A percentile compares a stretch with the other conserved stretches of the same genome.
These are phyloP conservation scores for Zeugodacus cucurbitae DNA, from an alignment of 1,140 invertebrate genomes.

Conservation along the genomic window DNA sequence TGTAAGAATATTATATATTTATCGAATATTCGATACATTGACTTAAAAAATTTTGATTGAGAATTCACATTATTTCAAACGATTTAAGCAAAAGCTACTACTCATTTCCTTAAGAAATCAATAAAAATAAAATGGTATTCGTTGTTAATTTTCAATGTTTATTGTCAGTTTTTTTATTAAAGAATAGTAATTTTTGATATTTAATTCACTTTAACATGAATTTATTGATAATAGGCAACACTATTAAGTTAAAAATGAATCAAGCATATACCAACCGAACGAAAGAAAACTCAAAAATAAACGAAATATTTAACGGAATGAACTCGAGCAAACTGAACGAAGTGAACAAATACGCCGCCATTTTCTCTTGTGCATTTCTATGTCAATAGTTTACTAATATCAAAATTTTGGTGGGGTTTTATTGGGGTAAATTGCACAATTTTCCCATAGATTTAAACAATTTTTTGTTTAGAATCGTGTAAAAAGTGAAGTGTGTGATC, in stretches of 20 bases:
- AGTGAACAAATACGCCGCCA: constrained; percentile 46
- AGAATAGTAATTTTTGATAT: too few species aligned
- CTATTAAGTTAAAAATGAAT: neutral
- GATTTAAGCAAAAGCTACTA: too few species aligned
- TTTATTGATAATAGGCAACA: neutral
- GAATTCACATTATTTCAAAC: too few species aligned
- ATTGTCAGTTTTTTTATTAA: too few species aligned
- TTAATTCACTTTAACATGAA: too few species aligned
- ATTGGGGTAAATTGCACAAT: constrained; percentile 42
- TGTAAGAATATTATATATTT: too few species aligned
- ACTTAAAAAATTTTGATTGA: too few species aligned
- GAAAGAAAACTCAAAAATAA: constrained; percentile 39
- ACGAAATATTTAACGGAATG: constrained; percentile 43
- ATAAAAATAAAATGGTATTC: too few species aligned
- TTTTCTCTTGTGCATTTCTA: constrained; percentile 49
- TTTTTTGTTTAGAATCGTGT: constrained; percentile 37
- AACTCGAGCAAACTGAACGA: constrained; percentile 45
- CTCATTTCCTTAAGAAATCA: too few species aligned
- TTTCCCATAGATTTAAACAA: constrained; percentile 30
- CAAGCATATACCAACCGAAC: constrained; percentile 8
- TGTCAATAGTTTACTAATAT: constrained; percentile 47
- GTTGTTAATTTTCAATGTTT: too few species aligned
- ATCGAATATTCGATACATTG: too few species aligned
- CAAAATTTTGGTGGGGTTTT: constrained; percentile 43
- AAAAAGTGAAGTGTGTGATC: constrained; percentile 33